Percentiles rank a stretch among this genome's conserved stretches.
These are phyloP conservation scores for Pangasianodon gigas DNA, from an alignment of 2,113 vertebrate genomes.

Conservation along the genomic window DNA sequence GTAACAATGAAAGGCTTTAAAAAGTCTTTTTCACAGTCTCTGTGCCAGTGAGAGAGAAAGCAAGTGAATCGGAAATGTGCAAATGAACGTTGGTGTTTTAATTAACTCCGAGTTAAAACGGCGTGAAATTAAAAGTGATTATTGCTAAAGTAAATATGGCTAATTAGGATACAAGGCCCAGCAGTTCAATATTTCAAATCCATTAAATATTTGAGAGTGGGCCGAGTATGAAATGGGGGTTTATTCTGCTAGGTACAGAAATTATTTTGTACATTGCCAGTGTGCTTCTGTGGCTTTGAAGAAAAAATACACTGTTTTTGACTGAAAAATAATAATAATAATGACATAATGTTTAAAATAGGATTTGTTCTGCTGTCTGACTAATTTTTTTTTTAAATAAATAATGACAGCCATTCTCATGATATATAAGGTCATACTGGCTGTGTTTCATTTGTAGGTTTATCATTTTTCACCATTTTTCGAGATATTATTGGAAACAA, in stretches of 20 bases:
- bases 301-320: background rate
- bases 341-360: background rate
- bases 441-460: background rate
- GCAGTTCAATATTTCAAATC: constrained; percentile 74
- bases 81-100: constrained; percentile 76
- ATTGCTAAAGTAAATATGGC: constrained; percentile 76
- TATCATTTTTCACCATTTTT: background rate
- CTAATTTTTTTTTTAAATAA: no score
- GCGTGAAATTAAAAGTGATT: constrained; percentile 81
- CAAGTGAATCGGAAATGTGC: constrained; percentile 55
- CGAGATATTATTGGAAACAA: background rate
- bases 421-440: background rate
- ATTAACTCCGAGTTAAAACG: constrained; percentile 81
- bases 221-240: constrained; percentile 56
- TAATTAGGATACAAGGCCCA: constrained; percentile 77
- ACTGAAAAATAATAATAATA: no score
- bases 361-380: background rate
- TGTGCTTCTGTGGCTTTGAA: background rate
- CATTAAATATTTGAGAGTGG: constrained; percentile 70
- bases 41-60: constrained; percentile 61
- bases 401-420: background rate
- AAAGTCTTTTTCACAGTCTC: constrained; percentile 34
- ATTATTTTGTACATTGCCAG: background rate
- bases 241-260: constrained; percentile 48
- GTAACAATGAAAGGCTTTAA: background rate